Conservation (phyloP, 1,140 invertebrate genomes). For the Platyscapa corneri region DNA sequence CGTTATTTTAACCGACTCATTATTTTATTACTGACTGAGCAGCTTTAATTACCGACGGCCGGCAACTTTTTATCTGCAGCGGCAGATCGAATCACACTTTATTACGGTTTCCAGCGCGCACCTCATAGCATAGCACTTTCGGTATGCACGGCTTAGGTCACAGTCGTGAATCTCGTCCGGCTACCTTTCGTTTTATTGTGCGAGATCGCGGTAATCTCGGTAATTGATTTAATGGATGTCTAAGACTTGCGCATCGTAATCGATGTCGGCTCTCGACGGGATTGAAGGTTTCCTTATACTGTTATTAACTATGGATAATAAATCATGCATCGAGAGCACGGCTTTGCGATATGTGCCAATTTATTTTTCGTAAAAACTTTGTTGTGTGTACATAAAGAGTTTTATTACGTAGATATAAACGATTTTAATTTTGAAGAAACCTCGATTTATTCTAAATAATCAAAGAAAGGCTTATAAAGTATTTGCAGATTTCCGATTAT, state of each 20-base stretch:
- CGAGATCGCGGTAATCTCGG: neutral
- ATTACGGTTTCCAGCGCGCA: neutral
- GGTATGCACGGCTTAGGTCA: neutral
- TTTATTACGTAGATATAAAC: neutral
- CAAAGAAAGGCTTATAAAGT: neutral
- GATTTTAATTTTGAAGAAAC: neutral
- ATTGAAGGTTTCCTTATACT: neutral
- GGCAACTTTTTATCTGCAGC: neutral
- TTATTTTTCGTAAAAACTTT: neutral
- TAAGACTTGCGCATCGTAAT: neutral
- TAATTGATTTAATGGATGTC: conserved; percentile 24
- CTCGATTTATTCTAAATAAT: neutral
- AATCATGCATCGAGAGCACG: neutral
- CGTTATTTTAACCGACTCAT: conserved; percentile 22
- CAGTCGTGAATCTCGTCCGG: neutral
- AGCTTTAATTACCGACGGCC: conserved; percentile 19
- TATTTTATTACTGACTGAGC: neutral
- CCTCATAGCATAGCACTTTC: neutral
- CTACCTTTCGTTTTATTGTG: neutral
- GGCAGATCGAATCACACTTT: conserved; percentile 17
- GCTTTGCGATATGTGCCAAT: neutral
- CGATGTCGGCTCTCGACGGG: neutral
- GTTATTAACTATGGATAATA: neutral
- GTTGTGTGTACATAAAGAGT: neutral
- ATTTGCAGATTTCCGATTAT: neutral